Conservation (phyloP, 37 sponge, comb jelly and placozoan species). For the Ephydatia muelleri region DNA sequence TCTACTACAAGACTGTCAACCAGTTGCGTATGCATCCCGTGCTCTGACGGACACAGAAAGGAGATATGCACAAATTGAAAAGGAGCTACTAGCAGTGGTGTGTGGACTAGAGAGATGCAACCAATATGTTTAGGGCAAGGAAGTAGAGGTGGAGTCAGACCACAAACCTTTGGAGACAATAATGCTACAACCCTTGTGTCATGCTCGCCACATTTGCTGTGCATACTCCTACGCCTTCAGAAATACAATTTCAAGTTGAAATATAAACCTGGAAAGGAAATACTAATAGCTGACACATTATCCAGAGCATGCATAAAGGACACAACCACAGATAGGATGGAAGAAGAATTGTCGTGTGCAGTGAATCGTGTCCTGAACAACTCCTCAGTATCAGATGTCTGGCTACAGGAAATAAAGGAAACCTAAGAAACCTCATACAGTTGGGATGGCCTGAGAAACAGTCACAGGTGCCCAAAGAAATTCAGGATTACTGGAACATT, state of each 20-base stretch:
- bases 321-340: not conserved
- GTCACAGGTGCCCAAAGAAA: too few relatives aligned
- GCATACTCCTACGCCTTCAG: slow-evolving; percentile 29
- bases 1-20: slow-evolving; percentile 21
- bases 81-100: slow-evolving; percentile 18
- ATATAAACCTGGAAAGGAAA: slow-evolving; percentile 14
- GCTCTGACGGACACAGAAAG: slow-evolving; percentile 9
- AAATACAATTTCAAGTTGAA: slow-evolving; percentile 9
- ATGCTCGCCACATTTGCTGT: slow-evolving; percentile 22
- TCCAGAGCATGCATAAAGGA: too few relatives aligned
- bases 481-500: not conserved
- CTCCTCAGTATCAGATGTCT: not conserved
- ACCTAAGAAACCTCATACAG: not conserved
- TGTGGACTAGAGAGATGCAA: slow-evolving; percentile 14
- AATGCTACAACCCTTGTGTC: slow-evolving; percentile 8
- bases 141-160: slow-evolving; percentile 49
- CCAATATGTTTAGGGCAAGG: slow-evolving; percentile 29
- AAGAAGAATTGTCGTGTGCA: not conserved
- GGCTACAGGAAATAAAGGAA: not conserved
- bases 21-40: slow-evolving; percentile 32
- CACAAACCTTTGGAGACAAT: slow-evolving; percentile 43
- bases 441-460: too few relatives aligned
- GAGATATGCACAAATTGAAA: slow-evolving; percentile 23
- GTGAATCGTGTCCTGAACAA: not conserved
- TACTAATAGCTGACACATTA: slow-evolving; percentile 16